Evolutionary conservation across 64 coral and sea anemone genomes (phyloP), one percentile per base, ranked within the genome.

Genomic region (Montipora sp.): DNA sequence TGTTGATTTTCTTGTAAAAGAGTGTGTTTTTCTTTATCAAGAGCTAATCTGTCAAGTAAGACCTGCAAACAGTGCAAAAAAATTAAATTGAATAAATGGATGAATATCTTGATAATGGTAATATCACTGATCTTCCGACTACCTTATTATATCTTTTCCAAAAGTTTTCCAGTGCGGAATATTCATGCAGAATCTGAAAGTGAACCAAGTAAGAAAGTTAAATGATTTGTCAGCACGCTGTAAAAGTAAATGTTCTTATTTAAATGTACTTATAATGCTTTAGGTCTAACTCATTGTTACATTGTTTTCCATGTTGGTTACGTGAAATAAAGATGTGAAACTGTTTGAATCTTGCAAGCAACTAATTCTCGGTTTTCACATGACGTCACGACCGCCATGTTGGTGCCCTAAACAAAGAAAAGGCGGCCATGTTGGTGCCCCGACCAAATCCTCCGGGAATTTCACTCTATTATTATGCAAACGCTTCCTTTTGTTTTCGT

Each of bases 81-180:
- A 63, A 2, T 63, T 10, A 10, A 13, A 63, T 3, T 63, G 14
- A 63, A 63, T 15, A 63, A 14, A 15, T 63, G 11, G 60, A 63
- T 63, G 60, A 4, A 63, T 1, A 57, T 5, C 6, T 57, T 57
- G 53, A 57, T 11, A 57, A 7, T 11, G 53, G 53, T 57, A 11
- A 57, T 57, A 57, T 57, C 19, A 71, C 18, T 23, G 68, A 15
- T 23, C 18, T 21, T 23, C 5, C 3, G 27, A 14, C 4, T 58
- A 98, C 96, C 98, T 99, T 99, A 71, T 99, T 99, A 60, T 96
- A 94, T 69, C 98, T 88, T 57, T 96, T 99, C 98, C 98, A 99
- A 85, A 99, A 99, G 69, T 99, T 99, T 70, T 99, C 98, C 19
- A 99, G 59, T n/a, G 94, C 93, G 55, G 94, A 94, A 81, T 99